Percentiles rank a stretch among this genome's conserved stretches.
phyloP scores from a whole-genome alignment of 2,797 vertebrate genomes.

The Cyclopterus lumpus region DNA sequence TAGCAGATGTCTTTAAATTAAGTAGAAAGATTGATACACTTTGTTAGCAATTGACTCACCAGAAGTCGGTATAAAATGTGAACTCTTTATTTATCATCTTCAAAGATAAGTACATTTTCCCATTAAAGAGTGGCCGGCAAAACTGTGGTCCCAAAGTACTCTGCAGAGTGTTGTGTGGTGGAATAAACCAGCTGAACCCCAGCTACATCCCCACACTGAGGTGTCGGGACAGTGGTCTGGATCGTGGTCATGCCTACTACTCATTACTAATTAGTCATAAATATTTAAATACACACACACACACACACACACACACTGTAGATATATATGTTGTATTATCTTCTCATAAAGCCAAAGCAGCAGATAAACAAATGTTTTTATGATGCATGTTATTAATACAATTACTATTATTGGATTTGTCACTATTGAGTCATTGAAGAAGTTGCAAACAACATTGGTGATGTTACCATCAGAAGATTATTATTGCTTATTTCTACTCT shows the following conservation, averaged over 20 bases:
- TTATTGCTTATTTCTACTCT: too few relatives aligned
- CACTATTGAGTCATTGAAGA: background rate
- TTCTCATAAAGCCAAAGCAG: too few relatives aligned
- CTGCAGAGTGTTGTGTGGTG: background rate
- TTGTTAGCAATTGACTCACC: constrained; percentile 2
- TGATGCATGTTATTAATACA: background rate
- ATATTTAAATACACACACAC: too few relatives aligned
- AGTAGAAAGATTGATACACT: background rate
- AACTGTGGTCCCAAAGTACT: background rate
- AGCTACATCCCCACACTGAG: background rate
- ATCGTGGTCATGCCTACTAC: too few relatives aligned
- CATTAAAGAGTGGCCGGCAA: background rate
- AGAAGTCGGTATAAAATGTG: constrained; percentile 26
- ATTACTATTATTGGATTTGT: background rate
- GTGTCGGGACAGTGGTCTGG: too few relatives aligned
- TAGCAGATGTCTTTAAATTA: background rate
- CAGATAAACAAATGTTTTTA: constrained; percentile 3
- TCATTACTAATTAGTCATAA: too few relatives aligned
- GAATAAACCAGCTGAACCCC: background rate
- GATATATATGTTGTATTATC: too few relatives aligned
- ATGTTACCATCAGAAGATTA: too few relatives aligned
- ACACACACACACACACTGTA: too few relatives aligned
- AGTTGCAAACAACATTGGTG: background rate
- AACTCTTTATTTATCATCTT: constrained; percentile 37
- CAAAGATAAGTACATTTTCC: constrained; percentile 8